Conservation (phyloP, 2,113 vertebrate species). For the Galbula dea region DNA sequence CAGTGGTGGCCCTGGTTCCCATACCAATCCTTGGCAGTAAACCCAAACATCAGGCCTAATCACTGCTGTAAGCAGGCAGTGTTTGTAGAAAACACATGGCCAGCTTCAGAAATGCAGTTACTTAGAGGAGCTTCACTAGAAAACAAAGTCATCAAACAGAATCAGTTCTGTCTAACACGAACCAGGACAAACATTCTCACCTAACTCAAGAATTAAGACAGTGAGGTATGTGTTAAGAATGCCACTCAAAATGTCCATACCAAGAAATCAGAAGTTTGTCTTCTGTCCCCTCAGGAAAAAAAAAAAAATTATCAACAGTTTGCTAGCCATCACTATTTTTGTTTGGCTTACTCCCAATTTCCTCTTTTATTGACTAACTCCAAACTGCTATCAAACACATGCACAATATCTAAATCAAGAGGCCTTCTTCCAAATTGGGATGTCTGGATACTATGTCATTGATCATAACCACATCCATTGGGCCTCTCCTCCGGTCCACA, state of each 20-base stretch:
- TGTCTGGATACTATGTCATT: neutral
- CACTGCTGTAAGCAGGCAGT: too few species aligned
- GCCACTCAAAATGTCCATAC: neutral
- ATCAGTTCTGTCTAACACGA: too few species aligned
- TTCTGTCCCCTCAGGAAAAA: neutral
- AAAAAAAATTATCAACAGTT: neutral
- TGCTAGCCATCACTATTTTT: neutral
- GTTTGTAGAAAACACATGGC: too few species aligned
- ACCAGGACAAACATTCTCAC: neutral
- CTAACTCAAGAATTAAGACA: neutral
- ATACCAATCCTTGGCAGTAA: too few species aligned
- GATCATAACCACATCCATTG: neutral
- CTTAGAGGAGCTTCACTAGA: too few species aligned
- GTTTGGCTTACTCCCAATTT: neutral
- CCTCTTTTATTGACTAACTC: neutral
- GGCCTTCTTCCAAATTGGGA: neutral
- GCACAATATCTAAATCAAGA: neutral
- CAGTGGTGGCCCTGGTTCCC: too few species aligned
- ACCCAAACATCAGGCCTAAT: too few species aligned
- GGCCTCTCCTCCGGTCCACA: neutral
- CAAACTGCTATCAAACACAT: neutral
- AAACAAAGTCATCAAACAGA: too few species aligned
- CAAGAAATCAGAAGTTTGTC: neutral
- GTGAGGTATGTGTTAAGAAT: neutral
- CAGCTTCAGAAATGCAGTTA: too few species aligned